A percentile compares a stretch with the other conserved stretches of the same genome.
phyloP scores from a whole-genome alignment of 1,140 invertebrate genomes.

The Pachyrhynchus sulphureomaculatus region DNA sequence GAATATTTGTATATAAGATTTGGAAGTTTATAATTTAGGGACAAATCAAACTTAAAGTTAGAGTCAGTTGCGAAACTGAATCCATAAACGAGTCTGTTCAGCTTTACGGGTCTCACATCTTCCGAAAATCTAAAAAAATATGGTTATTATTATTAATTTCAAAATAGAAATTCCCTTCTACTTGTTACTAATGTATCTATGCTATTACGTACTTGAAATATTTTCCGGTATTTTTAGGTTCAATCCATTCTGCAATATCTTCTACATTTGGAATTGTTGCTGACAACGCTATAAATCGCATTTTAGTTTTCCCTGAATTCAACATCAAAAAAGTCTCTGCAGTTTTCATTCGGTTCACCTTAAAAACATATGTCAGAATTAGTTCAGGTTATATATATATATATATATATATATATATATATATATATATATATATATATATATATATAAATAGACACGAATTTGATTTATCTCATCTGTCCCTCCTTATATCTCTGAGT shows the following conservation, averaged over 20 bases:
- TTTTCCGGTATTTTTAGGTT: conserved; percentile 50
- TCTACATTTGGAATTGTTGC: conserved; percentile 78
- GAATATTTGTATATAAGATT: conserved; percentile 70
- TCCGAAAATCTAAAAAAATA: conserved; percentile 63
- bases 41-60: conserved; percentile 76
- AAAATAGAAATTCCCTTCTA: not conserved
- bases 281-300: conserved; percentile 77
- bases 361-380: conserved; percentile 10
- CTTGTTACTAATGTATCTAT: not conserved
- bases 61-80: conserved; percentile 52
- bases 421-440: too few relatives aligned
- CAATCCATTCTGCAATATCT: conserved; percentile 74
- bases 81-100: conserved; percentile 72
- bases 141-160: not conserved
- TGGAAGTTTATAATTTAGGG: conserved; percentile 72
- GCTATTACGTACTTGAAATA: conserved; percentile 54
- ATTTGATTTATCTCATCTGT: not conserved
- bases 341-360: conserved; percentile 49
- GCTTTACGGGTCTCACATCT: conserved; percentile 68
- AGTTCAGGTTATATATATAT: too few relatives aligned
- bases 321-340: conserved; percentile 32
- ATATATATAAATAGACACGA: not conserved
- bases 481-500: too few relatives aligned
- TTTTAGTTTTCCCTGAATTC: conserved; percentile 35
- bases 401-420: too few relatives aligned